Percentiles rank a stretch among this genome's conserved stretches.
phyloP scores from a whole-genome alignment of 2,888 invertebrate genomes.

The Plebejus melissa region DNA sequence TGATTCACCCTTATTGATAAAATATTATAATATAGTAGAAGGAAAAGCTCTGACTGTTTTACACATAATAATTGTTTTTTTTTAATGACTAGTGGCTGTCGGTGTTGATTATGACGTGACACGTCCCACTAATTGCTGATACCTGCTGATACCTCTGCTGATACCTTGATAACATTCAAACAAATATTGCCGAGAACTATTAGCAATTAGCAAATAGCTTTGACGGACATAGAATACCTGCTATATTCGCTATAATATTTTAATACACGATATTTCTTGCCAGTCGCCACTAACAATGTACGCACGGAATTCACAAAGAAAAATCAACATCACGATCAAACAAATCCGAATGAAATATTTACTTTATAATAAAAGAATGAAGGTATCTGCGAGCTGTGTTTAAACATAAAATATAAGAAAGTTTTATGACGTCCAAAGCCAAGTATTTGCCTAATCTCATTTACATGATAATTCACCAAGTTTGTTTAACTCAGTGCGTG shows the following conservation, averaged over 20 bases:
- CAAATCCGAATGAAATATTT: neutral
- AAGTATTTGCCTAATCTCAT: constrained; percentile 33
- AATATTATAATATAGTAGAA: too few species aligned
- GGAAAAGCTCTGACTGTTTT: too few species aligned
- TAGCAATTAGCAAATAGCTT: too few species aligned
- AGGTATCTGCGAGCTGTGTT: neutral
- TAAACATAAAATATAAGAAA: constrained; percentile 8
- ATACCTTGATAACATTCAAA: too few species aligned
- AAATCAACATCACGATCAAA: constrained; percentile 15
- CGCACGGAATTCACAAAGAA: neutral
- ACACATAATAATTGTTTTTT: too few species aligned
- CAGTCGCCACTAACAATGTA: neutral
- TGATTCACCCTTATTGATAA: too few species aligned
- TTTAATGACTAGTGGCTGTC: too few species aligned
- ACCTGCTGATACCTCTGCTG: too few species aligned
- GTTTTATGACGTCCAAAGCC: constrained; percentile 13
- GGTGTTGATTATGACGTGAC: too few species aligned
- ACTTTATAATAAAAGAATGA: neutral
- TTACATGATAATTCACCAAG: constrained; percentile 33
- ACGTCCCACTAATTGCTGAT: too few species aligned
- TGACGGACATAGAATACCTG: too few species aligned
- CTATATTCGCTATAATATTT: neutral
- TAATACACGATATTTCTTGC: neutral
- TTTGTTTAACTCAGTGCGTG: constrained; percentile 24
- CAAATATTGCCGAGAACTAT: too few species aligned